Evolutionary conservation across 2,797 vertebrate genomes (phyloP).

Genomic region (Petrocephalus sullivani): DNA sequence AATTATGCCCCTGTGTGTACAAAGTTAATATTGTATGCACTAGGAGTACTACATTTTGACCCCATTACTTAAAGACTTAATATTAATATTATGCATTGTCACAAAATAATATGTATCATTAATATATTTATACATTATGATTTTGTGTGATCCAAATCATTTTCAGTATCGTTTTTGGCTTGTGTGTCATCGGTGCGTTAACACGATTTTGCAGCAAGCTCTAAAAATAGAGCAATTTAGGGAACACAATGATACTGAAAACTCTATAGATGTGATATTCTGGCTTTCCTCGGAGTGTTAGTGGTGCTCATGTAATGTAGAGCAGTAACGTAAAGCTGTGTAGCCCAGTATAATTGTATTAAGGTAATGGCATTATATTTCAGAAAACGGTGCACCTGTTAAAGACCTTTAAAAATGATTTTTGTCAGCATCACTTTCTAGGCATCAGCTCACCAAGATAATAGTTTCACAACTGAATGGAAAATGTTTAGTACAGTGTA

Average conservation of each 20-base stretch:
- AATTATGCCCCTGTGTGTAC: background rate
- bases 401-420: background rate
- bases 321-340: background rate
- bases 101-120: background rate
- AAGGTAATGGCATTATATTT: background rate
- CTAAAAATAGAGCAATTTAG: background rate
- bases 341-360: background rate
- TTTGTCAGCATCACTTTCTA: background rate
- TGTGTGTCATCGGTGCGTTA: background rate
- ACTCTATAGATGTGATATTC: background rate
- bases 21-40: background rate
- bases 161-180: background rate
- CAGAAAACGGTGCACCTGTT: background rate
- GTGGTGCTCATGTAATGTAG: background rate
- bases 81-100: background rate
- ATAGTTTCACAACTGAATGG: too few species aligned
- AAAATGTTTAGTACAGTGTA: background rate
- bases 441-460: background rate
- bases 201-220: background rate
- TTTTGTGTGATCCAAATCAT: background rate
- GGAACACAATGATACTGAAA: background rate
- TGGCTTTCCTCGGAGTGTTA: background rate
- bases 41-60: background rate
- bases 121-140: background rate
- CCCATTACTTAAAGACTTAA: background rate